phyloP scores from a whole-genome alignment of 2,797 vertebrate genomes.

The Artibeus lituratus region DNA sequence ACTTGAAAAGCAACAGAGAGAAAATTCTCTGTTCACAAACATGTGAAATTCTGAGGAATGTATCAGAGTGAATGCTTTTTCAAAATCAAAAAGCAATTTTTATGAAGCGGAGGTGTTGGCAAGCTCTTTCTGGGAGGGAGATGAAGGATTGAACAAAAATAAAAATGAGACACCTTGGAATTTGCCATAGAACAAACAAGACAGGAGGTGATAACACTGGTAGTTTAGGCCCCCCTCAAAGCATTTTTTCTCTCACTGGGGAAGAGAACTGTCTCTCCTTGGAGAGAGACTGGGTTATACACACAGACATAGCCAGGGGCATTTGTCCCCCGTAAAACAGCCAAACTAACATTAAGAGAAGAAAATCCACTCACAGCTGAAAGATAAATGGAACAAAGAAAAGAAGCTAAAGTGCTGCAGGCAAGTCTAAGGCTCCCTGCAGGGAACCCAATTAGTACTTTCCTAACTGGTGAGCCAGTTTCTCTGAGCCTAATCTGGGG shows the following conservation, averaged over 20 bases:
- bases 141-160: conserved; percentile 56
- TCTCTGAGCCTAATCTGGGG: neutral
- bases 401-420: neutral
- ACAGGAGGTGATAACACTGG: neutral
- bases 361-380: conserved; percentile 56
- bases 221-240: neutral
- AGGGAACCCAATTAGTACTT: conserved; percentile 4
- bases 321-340: conserved; percentile 39
- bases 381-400: conserved; percentile 50
- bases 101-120: conserved; percentile 53
- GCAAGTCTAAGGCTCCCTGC: neutral
- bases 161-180: conserved; percentile 66
- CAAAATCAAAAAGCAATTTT: conserved; percentile 67
- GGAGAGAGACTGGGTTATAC: conserved; percentile 17
- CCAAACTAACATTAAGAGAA: conserved; percentile 52
- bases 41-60: conserved; percentile 16
- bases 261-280: conserved; percentile 1
- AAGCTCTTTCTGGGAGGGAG: conserved; percentile 39
- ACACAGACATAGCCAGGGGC: conserved; percentile 44
- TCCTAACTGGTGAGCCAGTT: neutral
- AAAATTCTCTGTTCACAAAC: conserved; percentile 34
- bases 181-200: conserved; percentile 54
- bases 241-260: neutral
- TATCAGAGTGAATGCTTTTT: conserved; percentile 37
- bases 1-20: conserved; percentile 11